phyloP scores from a whole-genome alignment of 2,888 invertebrate species.

The Anoncus sp. region DNA sequence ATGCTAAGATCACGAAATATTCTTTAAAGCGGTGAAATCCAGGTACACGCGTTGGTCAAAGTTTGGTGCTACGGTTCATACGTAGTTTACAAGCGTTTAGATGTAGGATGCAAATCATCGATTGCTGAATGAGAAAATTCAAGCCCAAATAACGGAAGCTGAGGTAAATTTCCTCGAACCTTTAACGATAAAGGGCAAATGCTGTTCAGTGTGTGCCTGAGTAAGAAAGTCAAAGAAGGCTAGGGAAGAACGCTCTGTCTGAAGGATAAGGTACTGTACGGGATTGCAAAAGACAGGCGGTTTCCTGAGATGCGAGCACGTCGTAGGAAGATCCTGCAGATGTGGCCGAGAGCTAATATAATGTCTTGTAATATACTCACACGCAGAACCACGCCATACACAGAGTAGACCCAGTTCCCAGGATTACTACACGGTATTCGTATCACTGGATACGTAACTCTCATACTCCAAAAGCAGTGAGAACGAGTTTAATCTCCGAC shows the following conservation, averaged over 20 bases:
- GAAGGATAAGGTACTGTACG: slow-evolving; percentile 6
- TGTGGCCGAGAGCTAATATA: slow-evolving; percentile 17
- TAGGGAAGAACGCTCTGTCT: slow-evolving; percentile 1
- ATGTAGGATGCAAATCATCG: slow-evolving; percentile 11
- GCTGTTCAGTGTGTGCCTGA: background rate
- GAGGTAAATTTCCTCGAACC: no score
- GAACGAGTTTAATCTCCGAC: slow-evolving; percentile 57
- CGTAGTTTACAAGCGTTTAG: background rate
- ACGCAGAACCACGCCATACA: background rate
- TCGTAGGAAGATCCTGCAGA: slow-evolving; percentile 9
- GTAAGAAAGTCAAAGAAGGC: slow-evolving; percentile 2
- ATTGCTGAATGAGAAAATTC: background rate
- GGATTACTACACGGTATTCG: slow-evolving; percentile 47
- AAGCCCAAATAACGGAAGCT: background rate
- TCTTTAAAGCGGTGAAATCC: no score
- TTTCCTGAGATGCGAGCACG: slow-evolving; percentile 27
- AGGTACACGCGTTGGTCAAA: background rate
- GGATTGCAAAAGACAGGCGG: slow-evolving; percentile 24
- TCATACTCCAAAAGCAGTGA: slow-evolving; percentile 15
- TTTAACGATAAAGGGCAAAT: background rate
- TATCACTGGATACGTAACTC: slow-evolving; percentile 40
- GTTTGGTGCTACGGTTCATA: background rate
- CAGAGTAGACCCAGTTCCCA: slow-evolving; percentile 17
- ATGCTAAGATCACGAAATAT: no score
- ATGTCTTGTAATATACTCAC: background rate